A percentile compares a stretch with the other conserved stretches of the same genome.
These are phyloP conservation scores for Andricus quercusramuli DNA, from an alignment of 2,888 invertebrate species.

Conservation along the genomic window DNA sequence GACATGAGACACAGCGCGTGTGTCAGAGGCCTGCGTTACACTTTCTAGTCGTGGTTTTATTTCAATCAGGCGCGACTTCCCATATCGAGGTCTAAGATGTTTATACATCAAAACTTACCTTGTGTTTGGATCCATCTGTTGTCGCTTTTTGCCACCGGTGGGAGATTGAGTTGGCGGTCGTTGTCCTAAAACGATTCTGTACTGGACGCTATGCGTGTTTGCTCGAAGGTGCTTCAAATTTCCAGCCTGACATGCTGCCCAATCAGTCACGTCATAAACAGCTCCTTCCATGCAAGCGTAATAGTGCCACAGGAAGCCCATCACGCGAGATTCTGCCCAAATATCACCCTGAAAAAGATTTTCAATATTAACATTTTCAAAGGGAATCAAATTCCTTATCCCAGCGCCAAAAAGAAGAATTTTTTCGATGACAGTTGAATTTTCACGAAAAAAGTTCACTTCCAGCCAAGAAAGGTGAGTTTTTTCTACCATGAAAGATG, in stretches of 20 bases:
- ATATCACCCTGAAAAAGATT: slow-evolving; percentile 89
- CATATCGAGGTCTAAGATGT: too few relatives aligned
- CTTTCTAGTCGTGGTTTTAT: too few relatives aligned
- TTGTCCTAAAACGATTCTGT: slow-evolving; percentile 89
- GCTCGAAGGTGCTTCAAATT: slow-evolving; percentile 91
- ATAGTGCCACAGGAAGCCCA: slow-evolving; percentile 96
- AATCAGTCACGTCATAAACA: slow-evolving; percentile 97
- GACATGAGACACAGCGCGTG: too few relatives aligned
- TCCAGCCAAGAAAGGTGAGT: too few relatives aligned
- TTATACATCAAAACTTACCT: slow-evolving; percentile 63
- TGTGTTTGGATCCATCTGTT: slow-evolving; percentile 71
- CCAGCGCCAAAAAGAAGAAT: too few relatives aligned
- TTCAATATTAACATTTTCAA: not conserved
- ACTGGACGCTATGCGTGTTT: slow-evolving; percentile 95
- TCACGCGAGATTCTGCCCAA: slow-evolving; percentile 95
- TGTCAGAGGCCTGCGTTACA: too few relatives aligned
- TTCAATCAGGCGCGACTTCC: too few relatives aligned
- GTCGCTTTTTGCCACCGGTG: slow-evolving; percentile 69
- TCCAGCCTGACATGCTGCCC: slow-evolving; percentile 96
- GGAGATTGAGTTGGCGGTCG: slow-evolving; percentile 77
- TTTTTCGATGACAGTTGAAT: too few relatives aligned
- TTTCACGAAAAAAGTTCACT: too few relatives aligned
- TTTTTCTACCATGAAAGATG: too few relatives aligned
- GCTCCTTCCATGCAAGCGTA: slow-evolving; percentile 98
- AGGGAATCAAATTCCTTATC: not conserved